phyloP scores from a whole-genome alignment of 1,140 invertebrate species.

The Drosophila carrolli region DNA sequence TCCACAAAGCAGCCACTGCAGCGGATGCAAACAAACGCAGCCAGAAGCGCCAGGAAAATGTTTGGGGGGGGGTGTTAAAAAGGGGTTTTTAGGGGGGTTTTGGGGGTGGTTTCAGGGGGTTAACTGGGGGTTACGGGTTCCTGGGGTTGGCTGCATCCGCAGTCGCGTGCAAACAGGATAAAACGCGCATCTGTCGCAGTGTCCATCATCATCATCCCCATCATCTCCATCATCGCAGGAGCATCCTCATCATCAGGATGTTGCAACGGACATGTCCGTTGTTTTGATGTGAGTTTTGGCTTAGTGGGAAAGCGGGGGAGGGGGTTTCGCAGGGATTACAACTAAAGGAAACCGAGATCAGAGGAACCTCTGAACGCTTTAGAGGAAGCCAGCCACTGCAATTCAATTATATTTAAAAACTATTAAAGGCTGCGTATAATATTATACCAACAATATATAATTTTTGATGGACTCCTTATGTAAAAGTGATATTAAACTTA shows the following conservation, averaged over 20 bases:
- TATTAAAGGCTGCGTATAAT: no score
- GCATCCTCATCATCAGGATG: slow-evolving; percentile 28
- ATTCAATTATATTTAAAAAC: background rate
- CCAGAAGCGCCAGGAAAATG: background rate
- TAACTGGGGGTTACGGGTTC: background rate
- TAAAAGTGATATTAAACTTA: no score
- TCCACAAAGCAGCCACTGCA: slow-evolving; percentile 26
- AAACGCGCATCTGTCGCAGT: slow-evolving; percentile 47
- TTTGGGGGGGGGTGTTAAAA: background rate
- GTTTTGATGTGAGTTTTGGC: slow-evolving; percentile 29
- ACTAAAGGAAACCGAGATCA: background rate
- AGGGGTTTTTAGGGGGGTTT: no score
- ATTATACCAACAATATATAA: no score
- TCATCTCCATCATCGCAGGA: background rate
- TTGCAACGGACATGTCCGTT: slow-evolving; percentile 37
- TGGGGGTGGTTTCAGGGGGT: background rate
- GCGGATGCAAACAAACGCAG: slow-evolving; percentile 45
- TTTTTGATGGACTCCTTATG: no score
- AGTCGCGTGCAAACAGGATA: slow-evolving; percentile 50
- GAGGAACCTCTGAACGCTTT: background rate
- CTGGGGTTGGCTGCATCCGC: slow-evolving; percentile 24
- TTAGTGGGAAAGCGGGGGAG: background rate
- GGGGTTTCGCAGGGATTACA: background rate
- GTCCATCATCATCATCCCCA: slow-evolving; percentile 30
- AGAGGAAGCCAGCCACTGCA: background rate